Percentiles rank a stretch among this genome's conserved stretches.
Evolutionary conservation across 2,113 vertebrate species (phyloP).

Genomic region (Hyaena hyaena): DNA sequence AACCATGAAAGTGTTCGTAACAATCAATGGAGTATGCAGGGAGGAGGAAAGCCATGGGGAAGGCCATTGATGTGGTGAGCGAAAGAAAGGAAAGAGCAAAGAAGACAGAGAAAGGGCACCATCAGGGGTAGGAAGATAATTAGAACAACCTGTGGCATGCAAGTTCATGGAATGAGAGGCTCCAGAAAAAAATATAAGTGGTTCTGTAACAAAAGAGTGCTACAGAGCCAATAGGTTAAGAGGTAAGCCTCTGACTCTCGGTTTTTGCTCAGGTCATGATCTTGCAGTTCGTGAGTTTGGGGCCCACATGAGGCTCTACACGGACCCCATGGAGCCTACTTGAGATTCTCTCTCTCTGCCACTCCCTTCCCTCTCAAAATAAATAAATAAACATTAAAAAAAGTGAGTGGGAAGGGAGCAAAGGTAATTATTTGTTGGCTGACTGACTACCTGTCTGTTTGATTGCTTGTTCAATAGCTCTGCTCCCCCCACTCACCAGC

Average conservation of each 20-base stretch:
- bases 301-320: no score
- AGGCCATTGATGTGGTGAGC: accelerated
- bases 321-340: no score
- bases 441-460: background rate
- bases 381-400: background rate
- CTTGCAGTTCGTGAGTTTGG: no score
- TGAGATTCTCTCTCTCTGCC: no score
- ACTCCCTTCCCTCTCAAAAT: no score
- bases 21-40: background rate
- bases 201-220: background rate
- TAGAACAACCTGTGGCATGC: accelerated
- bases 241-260: no score
- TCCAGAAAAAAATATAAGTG: background rate
- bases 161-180: accelerated
- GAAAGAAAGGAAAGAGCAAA: background rate
- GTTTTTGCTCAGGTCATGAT: no score
- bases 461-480: background rate
- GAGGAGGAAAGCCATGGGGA: background rate
- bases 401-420: background rate
- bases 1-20: background rate
- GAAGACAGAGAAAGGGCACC: background rate
- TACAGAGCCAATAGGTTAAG: no score
- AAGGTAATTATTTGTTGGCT: background rate
- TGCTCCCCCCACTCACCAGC: background rate
- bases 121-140: background rate